A percentile compares a stretch with the other conserved stretches of the same genome.
Evolutionary conservation across 2,113 vertebrate species (phyloP).

Genomic region (Microtus ochrogaster): DNA sequence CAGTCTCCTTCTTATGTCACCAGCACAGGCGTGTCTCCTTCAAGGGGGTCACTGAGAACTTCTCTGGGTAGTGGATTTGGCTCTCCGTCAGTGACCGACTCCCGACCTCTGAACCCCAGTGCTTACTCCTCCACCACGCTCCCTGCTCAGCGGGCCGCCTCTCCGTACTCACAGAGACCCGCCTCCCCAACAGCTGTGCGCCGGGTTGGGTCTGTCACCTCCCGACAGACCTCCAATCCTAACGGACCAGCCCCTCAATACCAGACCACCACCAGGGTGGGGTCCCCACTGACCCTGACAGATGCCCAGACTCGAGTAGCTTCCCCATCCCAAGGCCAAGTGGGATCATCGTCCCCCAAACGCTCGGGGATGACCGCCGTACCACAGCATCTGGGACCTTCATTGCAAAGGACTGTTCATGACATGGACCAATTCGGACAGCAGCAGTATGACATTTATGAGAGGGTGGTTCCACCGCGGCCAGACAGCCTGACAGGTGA

Average conservation of each 20-base stretch:
- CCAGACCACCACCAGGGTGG: conserved; percentile 87
- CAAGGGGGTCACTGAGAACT: conserved; percentile 93
- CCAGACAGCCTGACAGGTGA: conserved; percentile 96
- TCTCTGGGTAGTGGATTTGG: conserved; percentile 92
- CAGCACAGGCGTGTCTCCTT: conserved; percentile 91
- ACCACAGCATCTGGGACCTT: conserved; percentile 94
- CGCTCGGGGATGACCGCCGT: conserved; percentile 94
- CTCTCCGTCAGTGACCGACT: conserved; percentile 91
- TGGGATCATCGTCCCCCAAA: conserved; percentile 92
- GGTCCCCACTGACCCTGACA: conserved; percentile 91
- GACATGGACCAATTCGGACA: conserved; percentile 91
- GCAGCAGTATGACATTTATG: conserved; percentile 94
- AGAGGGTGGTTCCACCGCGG: conserved; percentile 95
- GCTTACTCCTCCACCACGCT: conserved; percentile 92
- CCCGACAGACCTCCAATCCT: conserved; percentile 86
- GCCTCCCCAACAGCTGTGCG: conserved; percentile 91
- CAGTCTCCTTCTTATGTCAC: conserved; percentile 94
- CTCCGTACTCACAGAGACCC: conserved; percentile 90
- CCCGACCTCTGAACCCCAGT: conserved; percentile 89
- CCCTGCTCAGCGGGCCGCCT: conserved; percentile 90
- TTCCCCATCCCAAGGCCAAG: conserved; percentile 89
- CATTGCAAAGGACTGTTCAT: conserved; percentile 90
- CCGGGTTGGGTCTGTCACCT: conserved; percentile 89
- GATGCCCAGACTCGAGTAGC: conserved; percentile 87
- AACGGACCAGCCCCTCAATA: conserved; percentile 89